Evolutionary conservation across 2,888 invertebrate genomes (phyloP).

Genomic region (Holacanthella duospinosa): DNA sequence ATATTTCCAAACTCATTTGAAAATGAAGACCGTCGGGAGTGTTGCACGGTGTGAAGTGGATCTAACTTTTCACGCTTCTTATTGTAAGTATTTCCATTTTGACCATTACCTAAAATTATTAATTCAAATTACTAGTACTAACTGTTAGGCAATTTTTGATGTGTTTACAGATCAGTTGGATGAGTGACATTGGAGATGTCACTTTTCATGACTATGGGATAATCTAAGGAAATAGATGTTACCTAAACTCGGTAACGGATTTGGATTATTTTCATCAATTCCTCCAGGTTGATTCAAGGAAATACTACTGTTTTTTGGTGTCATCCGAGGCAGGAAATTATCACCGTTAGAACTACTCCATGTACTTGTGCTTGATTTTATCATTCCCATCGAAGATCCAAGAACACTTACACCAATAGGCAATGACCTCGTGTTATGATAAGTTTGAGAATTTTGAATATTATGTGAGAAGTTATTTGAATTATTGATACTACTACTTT

Average conservation of each 20-base stretch:
- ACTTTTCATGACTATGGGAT: too few species aligned
- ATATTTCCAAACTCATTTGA: neutral
- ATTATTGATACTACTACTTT: neutral
- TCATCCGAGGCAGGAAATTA: slow-evolving; percentile 10
- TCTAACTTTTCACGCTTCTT: neutral
- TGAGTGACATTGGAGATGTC: too few species aligned
- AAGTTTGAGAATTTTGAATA: neutral
- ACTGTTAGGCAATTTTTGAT: neutral
- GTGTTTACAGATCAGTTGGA: too few species aligned
- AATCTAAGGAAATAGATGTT: too few species aligned
- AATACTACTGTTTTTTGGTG: neutral
- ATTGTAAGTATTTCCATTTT: neutral
- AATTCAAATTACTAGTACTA: neutral
- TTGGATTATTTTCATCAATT: neutral
- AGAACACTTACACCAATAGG: slow-evolving; percentile 23
- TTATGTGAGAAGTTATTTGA: neutral
- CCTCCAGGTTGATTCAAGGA: neutral
- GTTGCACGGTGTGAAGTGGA: neutral
- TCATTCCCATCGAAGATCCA: slow-evolving; percentile 23
- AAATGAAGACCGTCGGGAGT: neutral
- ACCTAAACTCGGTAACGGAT: neutral
- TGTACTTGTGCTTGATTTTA: neutral
- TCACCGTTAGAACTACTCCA: slow-evolving; percentile 5
- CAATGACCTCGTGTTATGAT: slow-evolving; percentile 23
- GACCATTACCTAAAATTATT: neutral